A percentile compares a stretch with the other conserved stretches of the same genome.
phyloP scores from a whole-genome alignment of 64 coral and sea anemone species.

The Anthopleura sola region DNA sequence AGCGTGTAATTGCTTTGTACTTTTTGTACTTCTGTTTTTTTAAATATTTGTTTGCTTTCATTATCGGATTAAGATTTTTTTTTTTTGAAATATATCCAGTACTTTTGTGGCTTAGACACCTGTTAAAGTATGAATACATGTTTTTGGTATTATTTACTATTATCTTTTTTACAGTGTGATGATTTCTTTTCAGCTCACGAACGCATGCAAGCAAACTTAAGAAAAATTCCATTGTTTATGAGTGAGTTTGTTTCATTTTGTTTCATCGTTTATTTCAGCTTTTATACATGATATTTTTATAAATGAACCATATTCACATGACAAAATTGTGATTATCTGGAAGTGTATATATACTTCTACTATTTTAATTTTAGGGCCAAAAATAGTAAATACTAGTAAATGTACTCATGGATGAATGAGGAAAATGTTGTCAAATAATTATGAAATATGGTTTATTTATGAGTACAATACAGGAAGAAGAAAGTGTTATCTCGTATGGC shows the following conservation, averaged over 20 bases:
- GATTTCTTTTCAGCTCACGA: background rate
- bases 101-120: background rate
- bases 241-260: background rate
- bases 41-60: background rate
- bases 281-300: background rate
- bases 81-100: background rate
- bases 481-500: too few species aligned
- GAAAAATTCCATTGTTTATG: background rate
- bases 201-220: background rate
- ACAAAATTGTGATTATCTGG: background rate
- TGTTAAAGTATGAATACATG: background rate
- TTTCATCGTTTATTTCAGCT: background rate
- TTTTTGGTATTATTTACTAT: background rate
- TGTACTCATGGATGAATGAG: too few species aligned
- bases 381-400: too few species aligned
- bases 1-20: background rate
- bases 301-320: background rate
- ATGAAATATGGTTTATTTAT: too few species aligned
- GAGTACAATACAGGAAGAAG: too few species aligned
- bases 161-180: background rate
- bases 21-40: background rate
- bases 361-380: too few species aligned
- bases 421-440: too few species aligned
- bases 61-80: background rate
- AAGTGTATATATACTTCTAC: background rate